Conservation (phyloP, 2,797 vertebrate species). For the Sebastes kiyomatsui region DNA sequence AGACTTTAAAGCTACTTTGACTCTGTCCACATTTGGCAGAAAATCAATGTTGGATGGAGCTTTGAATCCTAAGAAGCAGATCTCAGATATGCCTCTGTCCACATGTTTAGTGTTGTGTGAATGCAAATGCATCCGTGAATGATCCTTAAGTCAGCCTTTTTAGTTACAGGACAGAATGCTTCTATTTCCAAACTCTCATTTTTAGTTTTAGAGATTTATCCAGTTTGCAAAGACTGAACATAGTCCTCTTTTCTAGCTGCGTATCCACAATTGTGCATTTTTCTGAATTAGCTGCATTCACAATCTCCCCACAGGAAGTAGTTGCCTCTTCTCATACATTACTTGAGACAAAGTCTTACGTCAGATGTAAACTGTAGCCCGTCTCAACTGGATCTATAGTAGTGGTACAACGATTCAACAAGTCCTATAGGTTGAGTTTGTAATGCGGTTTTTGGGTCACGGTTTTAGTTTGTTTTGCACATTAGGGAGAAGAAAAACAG, state of each 20-base stretch:
- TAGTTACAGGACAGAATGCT: background rate
- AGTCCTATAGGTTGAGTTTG: no score
- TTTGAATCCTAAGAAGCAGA: background rate
- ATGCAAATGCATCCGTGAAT: background rate
- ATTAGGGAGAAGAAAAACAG: no score
- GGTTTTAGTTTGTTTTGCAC: no score
- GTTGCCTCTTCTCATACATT: background rate
- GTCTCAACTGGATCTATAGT: background rate
- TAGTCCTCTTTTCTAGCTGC: background rate
- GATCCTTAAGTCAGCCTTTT: background rate
- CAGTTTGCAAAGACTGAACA: background rate
- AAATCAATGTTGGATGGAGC: background rate
- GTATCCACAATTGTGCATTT: background rate
- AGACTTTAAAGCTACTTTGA: constrained; percentile 1
- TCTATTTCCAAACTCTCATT: background rate
- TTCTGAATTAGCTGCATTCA: background rate
- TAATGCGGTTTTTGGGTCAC: rapidly evolving
- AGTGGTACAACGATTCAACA: no score
- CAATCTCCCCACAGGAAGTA: background rate
- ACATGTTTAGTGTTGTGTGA: background rate
- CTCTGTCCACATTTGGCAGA: background rate
- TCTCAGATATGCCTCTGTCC: background rate
- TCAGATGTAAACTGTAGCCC: background rate
- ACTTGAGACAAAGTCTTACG: background rate
- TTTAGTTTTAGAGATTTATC: background rate